Evolutionary conservation across 2,797 vertebrate genomes (phyloP).

Genomic region (Heliangelus exortis): DNA sequence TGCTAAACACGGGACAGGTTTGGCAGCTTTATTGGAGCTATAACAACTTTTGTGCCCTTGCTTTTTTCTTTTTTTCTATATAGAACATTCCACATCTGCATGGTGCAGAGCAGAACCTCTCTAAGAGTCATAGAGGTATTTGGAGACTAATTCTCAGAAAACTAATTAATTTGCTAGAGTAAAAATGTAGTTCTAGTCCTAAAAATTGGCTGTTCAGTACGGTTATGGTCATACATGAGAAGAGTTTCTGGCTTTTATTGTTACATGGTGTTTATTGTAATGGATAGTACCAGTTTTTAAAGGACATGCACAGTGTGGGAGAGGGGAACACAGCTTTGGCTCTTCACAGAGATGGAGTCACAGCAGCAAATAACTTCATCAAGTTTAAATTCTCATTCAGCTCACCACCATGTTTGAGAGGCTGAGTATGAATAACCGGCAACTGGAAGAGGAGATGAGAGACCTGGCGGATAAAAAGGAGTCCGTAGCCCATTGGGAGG

Average conservation of each 20-base stretch:
- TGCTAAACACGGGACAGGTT: not conserved
- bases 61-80: not conserved
- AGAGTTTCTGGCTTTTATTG: not conserved
- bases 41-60: not conserved
- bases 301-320: not conserved
- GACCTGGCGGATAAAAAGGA: slow-evolving; percentile 96
- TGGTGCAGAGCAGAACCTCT: not conserved
- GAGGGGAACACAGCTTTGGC: not conserved
- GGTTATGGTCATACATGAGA: not conserved
- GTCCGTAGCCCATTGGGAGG: slow-evolving; percentile 98
- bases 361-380: not conserved
- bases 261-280: not conserved
- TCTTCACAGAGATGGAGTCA: not conserved
- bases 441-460: slow-evolving; percentile 94
- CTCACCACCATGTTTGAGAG: slow-evolving; percentile 87
- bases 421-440: slow-evolving; percentile 85
- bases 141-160: not conserved
- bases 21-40: not conserved
- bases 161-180: not conserved
- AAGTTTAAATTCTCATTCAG: slow-evolving; percentile 74
- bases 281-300: not conserved
- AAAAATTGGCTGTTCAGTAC: not conserved
- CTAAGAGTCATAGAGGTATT: not conserved
- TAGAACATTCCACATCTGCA: not conserved
- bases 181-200: not conserved